Percentiles rank a stretch among this genome's conserved stretches.
Evolutionary conservation across 2,797 vertebrate genomes (phyloP).

Genomic region (Leptatherina wallacei): DNA sequence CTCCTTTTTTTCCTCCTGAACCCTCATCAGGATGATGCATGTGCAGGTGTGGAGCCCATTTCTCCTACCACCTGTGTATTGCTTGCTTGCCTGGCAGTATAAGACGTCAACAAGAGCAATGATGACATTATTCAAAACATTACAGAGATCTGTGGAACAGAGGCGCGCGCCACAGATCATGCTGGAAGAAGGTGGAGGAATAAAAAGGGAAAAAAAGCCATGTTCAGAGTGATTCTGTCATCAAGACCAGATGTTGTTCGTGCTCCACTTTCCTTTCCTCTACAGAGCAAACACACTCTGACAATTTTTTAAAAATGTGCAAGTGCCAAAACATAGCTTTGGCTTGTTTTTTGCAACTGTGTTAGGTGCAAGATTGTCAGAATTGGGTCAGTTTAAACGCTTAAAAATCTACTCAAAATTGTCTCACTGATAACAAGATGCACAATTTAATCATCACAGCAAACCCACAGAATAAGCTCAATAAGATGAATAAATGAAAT

Average conservation of each 20-base stretch:
- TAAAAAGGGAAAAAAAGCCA: background rate
- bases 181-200: slow-evolving; percentile 5
- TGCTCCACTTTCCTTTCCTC: slow-evolving; percentile 73
- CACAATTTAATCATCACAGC: slow-evolving; percentile 19
- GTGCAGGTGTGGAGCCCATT: slow-evolving; percentile 54
- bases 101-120: slow-evolving; percentile 64
- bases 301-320: slow-evolving; percentile 62
- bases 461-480: slow-evolving; percentile 10
- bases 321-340: slow-evolving; percentile 61
- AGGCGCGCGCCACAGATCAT: slow-evolving; percentile 37
- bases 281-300: slow-evolving; percentile 66
- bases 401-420: slow-evolving; percentile 50
- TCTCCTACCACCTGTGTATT: slow-evolving; percentile 69
- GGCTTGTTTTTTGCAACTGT: slow-evolving; percentile 60
- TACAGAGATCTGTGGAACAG: slow-evolving; percentile 55
- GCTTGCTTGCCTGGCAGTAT: slow-evolving; percentile 63
- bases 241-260: slow-evolving; percentile 69
- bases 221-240: slow-evolving; percentile 64
- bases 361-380: slow-evolving; percentile 63
- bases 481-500: background rate
- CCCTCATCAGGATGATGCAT: slow-evolving; percentile 68
- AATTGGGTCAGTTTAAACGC: slow-evolving; percentile 71
- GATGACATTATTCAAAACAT: slow-evolving; percentile 76
- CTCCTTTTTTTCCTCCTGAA: slow-evolving; percentile 19
- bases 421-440: slow-evolving; percentile 33